A percentile compares a stretch with the other conserved stretches of the same genome.
These are phyloP conservation scores for Lithobates sylvaticus DNA, from an alignment of 2,797 vertebrate genomes.

Conservation along the genomic window DNA sequence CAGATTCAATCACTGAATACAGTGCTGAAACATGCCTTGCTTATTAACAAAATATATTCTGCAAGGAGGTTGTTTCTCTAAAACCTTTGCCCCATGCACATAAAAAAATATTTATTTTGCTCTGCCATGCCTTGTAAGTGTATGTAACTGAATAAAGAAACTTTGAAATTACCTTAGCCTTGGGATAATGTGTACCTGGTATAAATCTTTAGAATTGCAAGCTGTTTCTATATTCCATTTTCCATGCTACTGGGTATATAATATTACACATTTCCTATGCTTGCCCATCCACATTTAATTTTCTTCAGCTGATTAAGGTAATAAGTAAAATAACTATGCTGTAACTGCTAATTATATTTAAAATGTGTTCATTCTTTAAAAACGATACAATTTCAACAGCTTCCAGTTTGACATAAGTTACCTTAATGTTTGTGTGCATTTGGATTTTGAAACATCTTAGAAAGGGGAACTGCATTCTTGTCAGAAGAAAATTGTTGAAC, in stretches of 20 bases:
- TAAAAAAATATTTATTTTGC: slow-evolving; percentile 36
- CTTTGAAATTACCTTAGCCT: slow-evolving; percentile 50
- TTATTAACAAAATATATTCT: slow-evolving; percentile 50
- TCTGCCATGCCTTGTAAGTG: slow-evolving; percentile 32
- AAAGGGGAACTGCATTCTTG: no score
- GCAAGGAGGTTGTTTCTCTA: slow-evolving; percentile 21
- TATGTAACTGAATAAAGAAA: slow-evolving; percentile 39
- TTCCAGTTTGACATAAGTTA: background rate
- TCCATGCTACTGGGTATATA: slow-evolving; percentile 20
- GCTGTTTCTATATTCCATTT: slow-evolving; percentile 17
- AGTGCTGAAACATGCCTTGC: slow-evolving; percentile 20
- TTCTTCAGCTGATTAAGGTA: slow-evolving; percentile 14
- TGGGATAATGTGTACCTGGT: slow-evolving; percentile 34
- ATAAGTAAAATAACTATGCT: slow-evolving; percentile 1
- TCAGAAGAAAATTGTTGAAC: no score
- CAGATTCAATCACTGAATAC: slow-evolving; percentile 25
- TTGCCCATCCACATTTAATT: slow-evolving; percentile 9
- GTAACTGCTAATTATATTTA: background rate
- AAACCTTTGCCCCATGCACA: slow-evolving; percentile 43
- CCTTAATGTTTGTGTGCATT: background rate
- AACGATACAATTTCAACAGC: background rate
- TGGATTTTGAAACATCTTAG: no score
- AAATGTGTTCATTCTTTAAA: slow-evolving; percentile 1
- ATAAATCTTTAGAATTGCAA: slow-evolving; percentile 44
- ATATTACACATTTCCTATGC: slow-evolving; percentile 17